Evolutionary conservation across 2,797 vertebrate species (phyloP).

Genomic region (Malurus splendens): DNA sequence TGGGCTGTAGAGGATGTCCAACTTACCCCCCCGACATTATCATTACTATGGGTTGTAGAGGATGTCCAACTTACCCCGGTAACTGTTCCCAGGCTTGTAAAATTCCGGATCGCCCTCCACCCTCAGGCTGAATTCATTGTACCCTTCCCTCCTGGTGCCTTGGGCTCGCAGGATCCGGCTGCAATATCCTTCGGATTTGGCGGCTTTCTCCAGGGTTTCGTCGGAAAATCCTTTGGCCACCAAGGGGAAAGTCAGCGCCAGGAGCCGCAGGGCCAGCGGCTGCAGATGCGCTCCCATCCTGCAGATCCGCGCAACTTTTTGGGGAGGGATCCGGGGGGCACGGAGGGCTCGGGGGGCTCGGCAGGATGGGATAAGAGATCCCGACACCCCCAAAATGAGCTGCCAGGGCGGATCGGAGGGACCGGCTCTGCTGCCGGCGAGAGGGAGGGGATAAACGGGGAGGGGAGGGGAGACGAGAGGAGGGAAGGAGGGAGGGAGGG

Average conservation of each 20-base stretch:
- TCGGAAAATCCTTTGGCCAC: slow-evolving; percentile 82
- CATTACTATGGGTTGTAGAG: accelerated
- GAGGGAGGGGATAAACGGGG: neutral
- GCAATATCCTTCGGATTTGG: slow-evolving; percentile 91
- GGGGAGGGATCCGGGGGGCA: neutral
- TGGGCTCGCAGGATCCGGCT: slow-evolving; percentile 89
- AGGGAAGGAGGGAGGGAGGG: neutral
- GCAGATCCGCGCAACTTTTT: slow-evolving; percentile 64
- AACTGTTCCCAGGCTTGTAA: slow-evolving; percentile 94
- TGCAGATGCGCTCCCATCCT: slow-evolving; percentile 63
- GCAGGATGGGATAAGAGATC: neutral
- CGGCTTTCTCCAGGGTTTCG: slow-evolving; percentile 85
- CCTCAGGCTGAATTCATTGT: slow-evolving; percentile 91
- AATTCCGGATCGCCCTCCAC: slow-evolving; percentile 93
- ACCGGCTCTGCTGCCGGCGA: slow-evolving; percentile 8
- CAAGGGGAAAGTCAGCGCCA: slow-evolving; percentile 73
- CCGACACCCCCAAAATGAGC: neutral
- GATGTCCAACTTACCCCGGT: slow-evolving; percentile 81
- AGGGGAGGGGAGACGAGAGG: neutral
- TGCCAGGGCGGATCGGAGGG: neutral
- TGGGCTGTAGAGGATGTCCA: neutral
- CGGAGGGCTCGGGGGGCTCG: no score
- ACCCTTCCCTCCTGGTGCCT: slow-evolving; percentile 85
- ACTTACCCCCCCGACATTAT: neutral
- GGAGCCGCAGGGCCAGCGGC: slow-evolving; percentile 73